Percentiles rank a stretch among this genome's conserved stretches.
Conservation (phyloP, 1,140 invertebrate species). For the Drosophila sulfurigaster region DNA sequence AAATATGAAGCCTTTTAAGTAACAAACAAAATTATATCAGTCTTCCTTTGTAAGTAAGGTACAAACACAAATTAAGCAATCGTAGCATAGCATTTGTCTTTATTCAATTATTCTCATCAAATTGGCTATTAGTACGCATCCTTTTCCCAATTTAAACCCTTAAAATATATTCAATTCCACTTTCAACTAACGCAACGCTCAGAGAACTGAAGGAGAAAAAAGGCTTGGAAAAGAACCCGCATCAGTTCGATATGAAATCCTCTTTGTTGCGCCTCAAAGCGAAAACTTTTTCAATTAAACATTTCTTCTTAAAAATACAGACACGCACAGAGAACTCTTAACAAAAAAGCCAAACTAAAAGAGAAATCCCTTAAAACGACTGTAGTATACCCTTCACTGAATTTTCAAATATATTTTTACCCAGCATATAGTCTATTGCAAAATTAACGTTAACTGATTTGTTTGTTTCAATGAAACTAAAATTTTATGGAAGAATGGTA, state of each 20-base stretch:
- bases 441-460: too few species aligned
- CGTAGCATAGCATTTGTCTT: conserved; percentile 5
- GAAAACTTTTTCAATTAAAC: conserved; percentile 80
- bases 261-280: conserved; percentile 63
- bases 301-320: conserved; percentile 73
- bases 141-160: conserved; percentile 18
- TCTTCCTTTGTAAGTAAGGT: background rate
- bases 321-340: conserved; percentile 25
- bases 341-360: conserved; percentile 30
- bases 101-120: conserved; percentile 1
- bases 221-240: conserved; percentile 33
- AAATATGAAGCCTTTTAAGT: background rate
- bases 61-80: background rate
- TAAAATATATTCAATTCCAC: conserved; percentile 29
- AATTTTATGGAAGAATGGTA: too few species aligned
- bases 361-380: background rate
- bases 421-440: too few species aligned
- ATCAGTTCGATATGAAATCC: conserved; percentile 58
- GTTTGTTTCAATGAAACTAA: too few species aligned
- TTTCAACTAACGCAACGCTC: conserved; percentile 9
- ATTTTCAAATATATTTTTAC: background rate
- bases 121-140: conserved; percentile 12
- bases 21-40: background rate
- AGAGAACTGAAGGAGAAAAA: background rate
- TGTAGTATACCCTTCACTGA: background rate